Percentiles rank a stretch among this genome's conserved stretches.
phyloP scores from a whole-genome alignment of 30 jellyfish, hydroid and myxozoan genomes.

The Hydra vulgaris region DNA sequence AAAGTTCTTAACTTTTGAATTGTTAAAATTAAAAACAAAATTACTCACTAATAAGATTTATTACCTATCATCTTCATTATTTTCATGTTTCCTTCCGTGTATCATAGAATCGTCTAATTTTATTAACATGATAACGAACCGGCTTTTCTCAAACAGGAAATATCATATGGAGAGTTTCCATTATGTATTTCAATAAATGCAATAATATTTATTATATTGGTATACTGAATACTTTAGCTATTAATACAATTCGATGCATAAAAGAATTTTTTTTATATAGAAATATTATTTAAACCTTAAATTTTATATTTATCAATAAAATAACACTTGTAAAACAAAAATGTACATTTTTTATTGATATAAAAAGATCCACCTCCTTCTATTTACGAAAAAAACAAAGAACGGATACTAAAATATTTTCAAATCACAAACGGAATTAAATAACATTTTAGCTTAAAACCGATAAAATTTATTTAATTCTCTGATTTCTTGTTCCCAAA shows the following conservation, averaged over 20 bases:
- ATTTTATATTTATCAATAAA: too few species aligned
- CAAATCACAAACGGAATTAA: too few species aligned
- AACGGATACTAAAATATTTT: too few species aligned
- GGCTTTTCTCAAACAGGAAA: not conserved
- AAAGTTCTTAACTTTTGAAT: too few species aligned
- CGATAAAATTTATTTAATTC: slow-evolving; percentile 14
- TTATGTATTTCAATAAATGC: not conserved
- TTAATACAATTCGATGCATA: not conserved
- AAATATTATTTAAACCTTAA: too few species aligned
- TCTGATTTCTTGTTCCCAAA: slow-evolving; percentile 22
- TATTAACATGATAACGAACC: not conserved
- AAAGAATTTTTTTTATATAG: not conserved
- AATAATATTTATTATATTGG: too few species aligned
- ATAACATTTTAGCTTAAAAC: too few species aligned
- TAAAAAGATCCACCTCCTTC: too few species aligned
- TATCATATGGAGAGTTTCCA: not conserved
- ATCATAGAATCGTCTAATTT: not conserved
- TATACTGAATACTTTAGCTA: not conserved
- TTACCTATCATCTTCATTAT: not conserved
- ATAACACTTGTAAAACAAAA: too few species aligned
- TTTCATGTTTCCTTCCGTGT: not conserved
- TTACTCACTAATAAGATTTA: not conserved
- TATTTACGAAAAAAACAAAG: too few species aligned
- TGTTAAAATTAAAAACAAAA: not conserved
- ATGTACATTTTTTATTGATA: too few species aligned